phyloP scores from a whole-genome alignment of 1,140 invertebrate species.

The Leptinotarsa texana region DNA sequence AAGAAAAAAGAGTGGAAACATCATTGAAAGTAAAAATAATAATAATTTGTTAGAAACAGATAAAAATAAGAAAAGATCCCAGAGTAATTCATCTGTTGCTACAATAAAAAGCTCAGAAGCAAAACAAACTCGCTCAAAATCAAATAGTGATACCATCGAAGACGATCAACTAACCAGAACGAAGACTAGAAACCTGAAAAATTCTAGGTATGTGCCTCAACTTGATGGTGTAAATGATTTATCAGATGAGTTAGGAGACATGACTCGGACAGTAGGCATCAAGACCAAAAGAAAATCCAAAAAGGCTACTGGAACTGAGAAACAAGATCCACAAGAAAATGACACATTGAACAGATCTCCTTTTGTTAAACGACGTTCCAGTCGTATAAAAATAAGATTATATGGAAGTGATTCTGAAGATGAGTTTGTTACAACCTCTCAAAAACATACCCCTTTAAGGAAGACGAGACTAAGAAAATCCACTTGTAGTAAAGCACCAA shows the following conservation, averaged over 20 bases:
- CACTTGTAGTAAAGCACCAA: no score
- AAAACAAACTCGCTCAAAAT: neutral
- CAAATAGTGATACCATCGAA: neutral
- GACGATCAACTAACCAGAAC: neutral
- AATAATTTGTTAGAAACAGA: conserved; percentile 1
- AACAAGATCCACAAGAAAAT: neutral
- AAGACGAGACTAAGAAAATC: neutral
- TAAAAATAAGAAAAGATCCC: neutral
- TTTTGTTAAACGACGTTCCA: neutral
- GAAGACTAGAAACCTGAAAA: neutral
- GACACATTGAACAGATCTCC: neutral
- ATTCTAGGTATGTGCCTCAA: conserved; percentile 55
- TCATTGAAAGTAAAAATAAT: conserved; percentile 8
- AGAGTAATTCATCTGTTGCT: neutral
- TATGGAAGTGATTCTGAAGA: conserved; percentile 33
- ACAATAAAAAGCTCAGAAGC: neutral
- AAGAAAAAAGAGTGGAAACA: neutral
- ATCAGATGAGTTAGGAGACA: neutral
- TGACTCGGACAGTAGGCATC: conserved; percentile 9
- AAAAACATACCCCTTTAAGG: neutral
- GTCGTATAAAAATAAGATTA: neutral
- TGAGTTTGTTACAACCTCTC: conserved; percentile 31
- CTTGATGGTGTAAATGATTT: conserved; percentile 57
- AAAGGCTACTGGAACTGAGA: no score
- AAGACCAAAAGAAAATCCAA: neutral